A percentile compares a stretch with the other conserved stretches of the same genome.
phyloP scores from a whole-genome alignment of 2,888 invertebrate species.

The Drosophila cognata region DNA sequence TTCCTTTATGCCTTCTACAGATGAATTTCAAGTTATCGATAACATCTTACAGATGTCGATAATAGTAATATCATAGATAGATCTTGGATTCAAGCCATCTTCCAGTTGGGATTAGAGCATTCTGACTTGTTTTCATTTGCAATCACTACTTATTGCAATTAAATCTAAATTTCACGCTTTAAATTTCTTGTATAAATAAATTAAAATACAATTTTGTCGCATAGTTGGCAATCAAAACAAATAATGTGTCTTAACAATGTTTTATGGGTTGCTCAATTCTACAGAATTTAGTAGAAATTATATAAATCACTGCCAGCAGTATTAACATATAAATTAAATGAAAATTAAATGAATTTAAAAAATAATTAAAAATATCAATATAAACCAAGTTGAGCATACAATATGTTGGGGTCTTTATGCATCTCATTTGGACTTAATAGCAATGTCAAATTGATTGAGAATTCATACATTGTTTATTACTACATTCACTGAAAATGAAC shows the following conservation, averaged over 20 bases:
- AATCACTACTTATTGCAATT: background rate
- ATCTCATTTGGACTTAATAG: background rate
- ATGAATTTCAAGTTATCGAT: background rate
- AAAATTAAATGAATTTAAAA: background rate
- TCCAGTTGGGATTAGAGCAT: background rate
- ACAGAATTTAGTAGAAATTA: background rate
- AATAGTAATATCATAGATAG: background rate
- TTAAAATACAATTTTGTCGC: background rate
- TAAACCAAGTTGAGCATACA: background rate
- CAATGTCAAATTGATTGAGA: background rate
- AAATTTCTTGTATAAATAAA: background rate
- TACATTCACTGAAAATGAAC: background rate
- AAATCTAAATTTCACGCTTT: background rate
- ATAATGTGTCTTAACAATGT: too few relatives aligned
- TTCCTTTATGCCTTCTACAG: too few relatives aligned
- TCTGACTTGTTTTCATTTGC: background rate
- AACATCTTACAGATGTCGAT: background rate
- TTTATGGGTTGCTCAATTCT: too few relatives aligned
- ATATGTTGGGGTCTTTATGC: background rate
- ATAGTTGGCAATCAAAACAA: background rate
- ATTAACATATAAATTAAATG: background rate
- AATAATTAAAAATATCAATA: background rate
- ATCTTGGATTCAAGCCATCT: background rate
- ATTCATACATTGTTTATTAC: background rate
- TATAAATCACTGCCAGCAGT: background rate